Conservation (phyloP, 2,797 vertebrate species). For the Cirrhinus molitorella region DNA sequence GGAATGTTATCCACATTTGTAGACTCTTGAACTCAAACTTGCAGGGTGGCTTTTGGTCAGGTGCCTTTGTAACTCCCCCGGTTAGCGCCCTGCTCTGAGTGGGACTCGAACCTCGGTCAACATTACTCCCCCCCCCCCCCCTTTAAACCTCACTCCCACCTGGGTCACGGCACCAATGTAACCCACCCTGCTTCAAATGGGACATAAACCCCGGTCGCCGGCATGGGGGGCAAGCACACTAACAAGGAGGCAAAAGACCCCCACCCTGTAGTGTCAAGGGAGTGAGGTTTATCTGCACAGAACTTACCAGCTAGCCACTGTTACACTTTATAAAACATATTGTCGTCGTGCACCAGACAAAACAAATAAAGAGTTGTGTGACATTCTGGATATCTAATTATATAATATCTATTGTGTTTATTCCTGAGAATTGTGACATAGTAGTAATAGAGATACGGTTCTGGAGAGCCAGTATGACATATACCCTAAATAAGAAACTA, state of each 20-base stretch:
- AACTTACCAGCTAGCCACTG: too few relatives aligned
- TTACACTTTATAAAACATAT: background rate
- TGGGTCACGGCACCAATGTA: too few relatives aligned
- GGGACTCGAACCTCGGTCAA: too few relatives aligned
- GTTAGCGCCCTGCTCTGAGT: too few relatives aligned
- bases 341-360: background rate
- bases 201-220: too few relatives aligned
- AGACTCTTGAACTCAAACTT: background rate
- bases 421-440: background rate
- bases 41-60: background rate
- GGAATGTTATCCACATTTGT: background rate
- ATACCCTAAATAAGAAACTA: background rate
- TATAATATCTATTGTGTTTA: background rate
- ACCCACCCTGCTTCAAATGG: too few relatives aligned
- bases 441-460: background rate
- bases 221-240: too few relatives aligned
- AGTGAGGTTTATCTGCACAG: too few relatives aligned
- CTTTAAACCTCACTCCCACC: too few relatives aligned
- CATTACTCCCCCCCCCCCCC: too few relatives aligned
- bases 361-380: background rate
- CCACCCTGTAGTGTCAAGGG: too few relatives aligned
- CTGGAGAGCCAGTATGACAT: background rate
- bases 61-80: background rate
- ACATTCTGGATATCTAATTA: conserved; percentile 2
- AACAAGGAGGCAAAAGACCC: too few relatives aligned